Base-by-base conservation (phyloP, 2,113 vertebrate species). In the Muntiacus reevesi region DNA sequence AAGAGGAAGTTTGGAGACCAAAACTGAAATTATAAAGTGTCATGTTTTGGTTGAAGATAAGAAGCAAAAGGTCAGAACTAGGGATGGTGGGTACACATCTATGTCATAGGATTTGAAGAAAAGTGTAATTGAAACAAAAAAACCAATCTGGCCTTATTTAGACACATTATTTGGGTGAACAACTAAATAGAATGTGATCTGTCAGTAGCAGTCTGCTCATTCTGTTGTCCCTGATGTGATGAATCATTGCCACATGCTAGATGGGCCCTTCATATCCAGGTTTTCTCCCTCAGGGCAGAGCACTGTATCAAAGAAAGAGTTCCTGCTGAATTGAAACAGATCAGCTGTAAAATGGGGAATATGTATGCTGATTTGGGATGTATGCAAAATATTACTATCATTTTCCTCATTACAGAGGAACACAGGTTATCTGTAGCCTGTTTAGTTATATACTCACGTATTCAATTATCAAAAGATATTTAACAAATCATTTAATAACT, bases 401-500 rank as follows among this genome's bases (percentile, higher is more conserved):
- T 76, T 67, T 89, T 95, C 81, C 90, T 93, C 25, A 36, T 67
- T 71, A 40, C 33, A 16, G 93, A 96, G 54, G 82, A 71, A 54
- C 55, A 82, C 55, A 97, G 93, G 67, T 86, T 85, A 50, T 94
- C 67, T 93, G 95, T 94, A 90, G 86, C 87, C 67, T 89, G 97
- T 76, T 96, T 94, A 94, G 87, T 95, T 40, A 64, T 33, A 33
- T 30, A 87, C 54, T 67, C 50, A 60, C 21, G 7, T 54, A 91
- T 52, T 96, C 90, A 87, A 89, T 50, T 96, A 96, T 96, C 87
- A 98, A 98, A 94, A 52, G 40, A 27, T 50, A 97, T 94, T 95
- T 93, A 91, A 54, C 74, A 98, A 98, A 95, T 95, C 71, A 84
- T 96, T 83, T 88, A 86, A 94, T 81, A 96, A 97, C 33, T 98